Evolutionary conservation across 2,888 invertebrate species (phyloP), one percentile per base, ranked within the genome.

Genomic region (Chelonus formosanus): DNA sequence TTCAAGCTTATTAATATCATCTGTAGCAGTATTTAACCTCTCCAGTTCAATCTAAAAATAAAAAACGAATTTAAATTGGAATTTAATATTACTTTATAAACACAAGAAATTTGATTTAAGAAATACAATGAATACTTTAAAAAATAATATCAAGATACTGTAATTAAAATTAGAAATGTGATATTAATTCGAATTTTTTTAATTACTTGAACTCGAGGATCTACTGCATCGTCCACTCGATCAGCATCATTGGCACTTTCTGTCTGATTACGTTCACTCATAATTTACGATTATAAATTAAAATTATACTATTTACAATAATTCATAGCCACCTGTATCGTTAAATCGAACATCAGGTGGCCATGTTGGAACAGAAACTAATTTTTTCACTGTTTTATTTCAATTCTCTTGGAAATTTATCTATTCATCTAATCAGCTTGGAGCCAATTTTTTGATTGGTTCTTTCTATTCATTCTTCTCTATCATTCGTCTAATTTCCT

Each of bases 1-100:
- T 86, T 96, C 96, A 70, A 95, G 88, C 76, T 91, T 91, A 85
- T 96, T 96, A 78, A 96, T 96, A 84, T 95, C 94, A 87, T 96
- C 95, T 62, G 96, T 96, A 35, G 95, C 92, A 76, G 92, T 92
- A 84, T 96, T 96, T 68, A 96, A 87, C 78, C 93, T 90, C 82
- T 96, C 96, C 81, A 96, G 86, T 85, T 96, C 96, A 78, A 94
- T 89, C 91, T 92, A 83, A 54, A 76, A 68, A 54, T 34, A 6
- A 53, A 55, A 57, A 63, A 47, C 43, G 53, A 10, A 35, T 7
- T 43, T 40, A 40, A 20, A 8, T 36, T 40, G 10, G 4, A 6
- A 40, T 34, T 35, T 6, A 20, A 35, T 32, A 10, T 4, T 47
- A 48, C 50, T 54, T 4, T 10, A 55, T 8, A 65, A 62, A 48